Base-by-base conservation (phyloP, 2,113 vertebrate species). In the Blennius ocellaris region DNA sequence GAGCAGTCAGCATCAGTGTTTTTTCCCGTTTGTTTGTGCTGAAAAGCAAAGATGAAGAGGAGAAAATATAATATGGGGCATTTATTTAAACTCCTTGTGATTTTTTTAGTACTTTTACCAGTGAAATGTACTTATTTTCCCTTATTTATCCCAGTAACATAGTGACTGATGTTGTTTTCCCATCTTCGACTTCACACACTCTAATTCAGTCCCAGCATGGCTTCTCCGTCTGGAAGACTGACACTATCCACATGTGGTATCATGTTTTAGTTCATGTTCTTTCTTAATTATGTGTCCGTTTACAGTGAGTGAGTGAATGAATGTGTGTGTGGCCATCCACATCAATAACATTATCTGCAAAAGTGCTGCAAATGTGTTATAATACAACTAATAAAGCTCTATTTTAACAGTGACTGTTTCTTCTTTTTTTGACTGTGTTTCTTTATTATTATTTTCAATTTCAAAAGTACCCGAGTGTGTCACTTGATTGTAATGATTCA, bases 301-400 rank as follows among this genome's bases (percentile, higher is more conserved):
- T 87, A 86, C 69, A 67, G 45, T 69, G 41, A 48, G 49, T 77
- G 57, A 60, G 67, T 17, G 55, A 49, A n/a, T 51, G 39, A 65
- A 39, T 61, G 54, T 30, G 55, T 38, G 77, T 50, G 62, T 61
- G 16, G 77, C 39, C 21, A 15, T 82, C 54, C 74, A 45, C 65
- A 50, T 74, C 40, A 73, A 63, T 78, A 77, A 80, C 59, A 83
- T 67, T 70, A 69, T 87, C 77, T 73, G 68, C 76, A 68, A 71
- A 81, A 69, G 14, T 71, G 76, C 75, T 82, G 60, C 50, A 40
- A 77, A 74, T 83, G 71, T 87, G 78, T 86, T 73, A 50, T 75
- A 87, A 86, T 78, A 36, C 78, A 76, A 81, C 86, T 88, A 91
- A 89, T 87, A 90, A 89, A 92, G 87, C 53, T 91, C 86, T 93